Percentiles rank a stretch among this genome's conserved stretches.
Evolutionary conservation across 2,113 vertebrate species (phyloP).

Genomic region (Hemicordylus capensis): DNA sequence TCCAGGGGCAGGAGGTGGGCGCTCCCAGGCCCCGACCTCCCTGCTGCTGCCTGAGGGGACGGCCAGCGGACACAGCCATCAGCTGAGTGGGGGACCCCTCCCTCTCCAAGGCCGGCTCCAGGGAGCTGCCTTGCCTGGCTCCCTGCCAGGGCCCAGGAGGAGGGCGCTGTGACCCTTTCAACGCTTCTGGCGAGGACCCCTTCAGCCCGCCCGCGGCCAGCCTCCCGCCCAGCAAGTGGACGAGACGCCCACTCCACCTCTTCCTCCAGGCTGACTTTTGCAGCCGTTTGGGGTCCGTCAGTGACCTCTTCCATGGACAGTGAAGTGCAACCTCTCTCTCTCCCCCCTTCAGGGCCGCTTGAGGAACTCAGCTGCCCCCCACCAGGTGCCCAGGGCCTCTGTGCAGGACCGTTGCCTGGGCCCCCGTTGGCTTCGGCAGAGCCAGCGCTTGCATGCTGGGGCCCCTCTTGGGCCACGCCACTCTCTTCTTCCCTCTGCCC

Average conservation of each 20-base stretch:
- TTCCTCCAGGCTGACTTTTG: not conserved
- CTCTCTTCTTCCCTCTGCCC: not conserved
- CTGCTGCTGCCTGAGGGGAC: not conserved
- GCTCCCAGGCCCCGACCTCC: too few relatives aligned
- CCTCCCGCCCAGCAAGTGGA: not conserved
- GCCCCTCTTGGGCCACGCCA: not conserved
- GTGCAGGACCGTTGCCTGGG: not conserved
- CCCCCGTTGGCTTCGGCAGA: too few relatives aligned
- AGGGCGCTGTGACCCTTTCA: accelerated
- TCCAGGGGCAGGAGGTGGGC: not conserved
- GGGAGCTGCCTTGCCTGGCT: not conserved
- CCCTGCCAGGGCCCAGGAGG: not conserved
- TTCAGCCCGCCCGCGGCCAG: too few relatives aligned
- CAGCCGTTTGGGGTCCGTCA: not conserved
- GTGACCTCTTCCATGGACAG: not conserved
- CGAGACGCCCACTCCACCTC: too few relatives aligned
- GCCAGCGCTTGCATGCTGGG: not conserved
- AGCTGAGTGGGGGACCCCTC: not conserved
- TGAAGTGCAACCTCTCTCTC: too few relatives aligned
- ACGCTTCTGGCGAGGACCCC: not conserved
- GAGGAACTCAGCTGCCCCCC: not conserved
- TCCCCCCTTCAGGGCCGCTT: not conserved
- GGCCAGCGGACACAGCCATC: too few relatives aligned
- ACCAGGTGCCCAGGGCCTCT: too few relatives aligned
- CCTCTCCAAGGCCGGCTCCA: not conserved